Percentiles rank a stretch among this genome's conserved stretches.
phyloP scores from a whole-genome alignment of 2,113 vertebrate genomes.

The Sylvilagus bachmani region DNA sequence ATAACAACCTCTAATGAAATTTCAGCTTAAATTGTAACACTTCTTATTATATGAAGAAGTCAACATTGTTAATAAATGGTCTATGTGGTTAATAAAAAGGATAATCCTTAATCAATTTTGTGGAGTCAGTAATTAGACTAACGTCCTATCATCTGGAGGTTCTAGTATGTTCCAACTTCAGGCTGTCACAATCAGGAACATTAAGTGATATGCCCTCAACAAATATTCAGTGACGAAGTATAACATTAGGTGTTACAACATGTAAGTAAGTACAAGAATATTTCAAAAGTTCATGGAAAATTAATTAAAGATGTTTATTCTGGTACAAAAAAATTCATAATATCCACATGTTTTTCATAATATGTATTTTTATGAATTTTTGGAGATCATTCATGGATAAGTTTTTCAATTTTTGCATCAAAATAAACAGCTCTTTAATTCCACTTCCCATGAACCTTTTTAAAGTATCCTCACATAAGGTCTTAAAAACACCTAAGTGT shows the following conservation, averaged over 20 bases:
- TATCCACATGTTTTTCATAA: no score
- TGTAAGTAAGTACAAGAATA: no score
- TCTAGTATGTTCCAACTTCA: not conserved
- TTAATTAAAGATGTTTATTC: no score
- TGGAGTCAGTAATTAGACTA: slow-evolving; percentile 20
- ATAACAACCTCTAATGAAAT: slow-evolving; percentile 29
- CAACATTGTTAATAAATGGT: not conserved
- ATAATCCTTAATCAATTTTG: slow-evolving; percentile 7
- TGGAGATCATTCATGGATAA: no score
- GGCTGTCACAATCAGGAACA: not conserved
- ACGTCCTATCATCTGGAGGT: not conserved
- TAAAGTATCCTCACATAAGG: no score
- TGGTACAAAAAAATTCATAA: no score
- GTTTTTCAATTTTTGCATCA: no score
- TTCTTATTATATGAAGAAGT: not conserved
- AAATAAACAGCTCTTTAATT: no score
- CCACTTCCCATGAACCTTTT: no score
- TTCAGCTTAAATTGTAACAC: not conserved
- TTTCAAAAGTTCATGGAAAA: no score
- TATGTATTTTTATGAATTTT: no score
- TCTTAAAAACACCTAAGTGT: not conserved
- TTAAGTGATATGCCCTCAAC: not conserved
- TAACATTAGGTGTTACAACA: not conserved
- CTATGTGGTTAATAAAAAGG: not conserved
- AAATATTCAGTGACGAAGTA: not conserved